Base-by-base conservation (phyloP, 1,140 invertebrate genomes). In the Aricia agestis region DNA sequence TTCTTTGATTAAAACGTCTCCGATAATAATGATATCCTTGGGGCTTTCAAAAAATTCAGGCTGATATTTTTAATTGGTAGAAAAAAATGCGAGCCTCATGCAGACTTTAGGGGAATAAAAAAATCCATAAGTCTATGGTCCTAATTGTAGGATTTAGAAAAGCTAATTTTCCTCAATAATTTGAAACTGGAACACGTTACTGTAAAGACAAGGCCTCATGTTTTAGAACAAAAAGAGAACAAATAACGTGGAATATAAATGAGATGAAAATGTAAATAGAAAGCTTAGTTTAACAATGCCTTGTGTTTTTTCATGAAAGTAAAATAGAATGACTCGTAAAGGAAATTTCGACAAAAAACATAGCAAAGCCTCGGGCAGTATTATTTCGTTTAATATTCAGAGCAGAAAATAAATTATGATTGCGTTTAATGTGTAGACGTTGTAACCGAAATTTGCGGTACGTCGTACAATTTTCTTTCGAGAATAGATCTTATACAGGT, bases 261-360 rank as follows among this genome's bases (percentile, higher is more conserved):
- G 59, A 63, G 59, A 63, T 63, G 59, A 63, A 63, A 63, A 63
- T 63, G 59, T 63, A 63, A 63, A 63, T 63, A 63, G 59, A 63
- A 63, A 63, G 59, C 59, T 63, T 63, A 63, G 59, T 63, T 63
- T 63, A 63, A 63, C 59, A 63, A 63, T 63, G 59, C 59, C 59
- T 25, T 63, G 19, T 59, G 58, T 63, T 63, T 63, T 63, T 63
- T 63, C 59, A 63, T 63, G 59, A 63, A 63, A 63, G 59, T 63
- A 63, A 63, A 63, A 63, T 63, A 63, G 59, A 63, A 63, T 63
- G 59, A 63, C 59, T 63, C 59, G 59, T 63, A 63, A 63, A 63
- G 25, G 59, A 63, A 63, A 63, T 63, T 63, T 25, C 59, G 17
- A 63, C 59, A 63, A 63, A 63, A 63, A 63, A 63, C 59, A 63